Percentiles rank a stretch among this genome's conserved stretches.
Evolutionary conservation across 2,888 invertebrate species (phyloP).

Genomic region (Prionchulus punctatus): DNA sequence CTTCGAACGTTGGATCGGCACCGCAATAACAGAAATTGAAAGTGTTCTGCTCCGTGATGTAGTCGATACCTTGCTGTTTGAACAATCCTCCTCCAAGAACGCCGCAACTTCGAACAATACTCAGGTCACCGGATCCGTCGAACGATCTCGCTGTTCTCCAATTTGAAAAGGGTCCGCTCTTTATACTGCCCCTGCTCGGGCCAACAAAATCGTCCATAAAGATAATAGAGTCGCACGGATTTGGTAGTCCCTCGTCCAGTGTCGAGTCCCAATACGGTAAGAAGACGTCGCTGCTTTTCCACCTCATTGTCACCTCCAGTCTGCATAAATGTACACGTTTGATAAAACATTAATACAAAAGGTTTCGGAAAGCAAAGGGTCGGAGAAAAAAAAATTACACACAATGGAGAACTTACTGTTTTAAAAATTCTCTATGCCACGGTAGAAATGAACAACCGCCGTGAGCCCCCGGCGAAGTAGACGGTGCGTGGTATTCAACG

Average conservation of each 20-base stretch:
- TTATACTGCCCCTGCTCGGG: constrained; percentile 26
- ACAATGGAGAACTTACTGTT: too few species aligned
- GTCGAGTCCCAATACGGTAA: constrained; percentile 35
- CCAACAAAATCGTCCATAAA: constrained; percentile 32
- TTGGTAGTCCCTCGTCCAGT: constrained; percentile 28
- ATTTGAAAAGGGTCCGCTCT: background rate
- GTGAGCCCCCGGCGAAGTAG: constrained; percentile 3
- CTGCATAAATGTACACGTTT: background rate
- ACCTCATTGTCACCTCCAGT: constrained; percentile 7
- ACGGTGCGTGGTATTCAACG: constrained; percentile 3
- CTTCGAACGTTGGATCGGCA: constrained; percentile 21
- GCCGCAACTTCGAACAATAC: background rate
- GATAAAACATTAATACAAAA: background rate
- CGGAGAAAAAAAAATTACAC: too few species aligned
- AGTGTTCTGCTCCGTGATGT: background rate
- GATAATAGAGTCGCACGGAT: constrained; percentile 30
- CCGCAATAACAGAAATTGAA: constrained; percentile 10
- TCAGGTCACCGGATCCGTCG: too few species aligned
- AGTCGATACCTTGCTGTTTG: background rate
- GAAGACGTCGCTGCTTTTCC: constrained; percentile 22
- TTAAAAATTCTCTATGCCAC: constrained; percentile 8
- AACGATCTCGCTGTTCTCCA: too few species aligned
- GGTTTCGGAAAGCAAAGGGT: too few species aligned
- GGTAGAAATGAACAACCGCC: constrained; percentile 7
- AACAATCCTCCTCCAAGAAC: constrained; percentile 14